Evolutionary conservation across 2,113 vertebrate species (phyloP).

Genomic region (Balaenoptera acutorostrata): DNA sequence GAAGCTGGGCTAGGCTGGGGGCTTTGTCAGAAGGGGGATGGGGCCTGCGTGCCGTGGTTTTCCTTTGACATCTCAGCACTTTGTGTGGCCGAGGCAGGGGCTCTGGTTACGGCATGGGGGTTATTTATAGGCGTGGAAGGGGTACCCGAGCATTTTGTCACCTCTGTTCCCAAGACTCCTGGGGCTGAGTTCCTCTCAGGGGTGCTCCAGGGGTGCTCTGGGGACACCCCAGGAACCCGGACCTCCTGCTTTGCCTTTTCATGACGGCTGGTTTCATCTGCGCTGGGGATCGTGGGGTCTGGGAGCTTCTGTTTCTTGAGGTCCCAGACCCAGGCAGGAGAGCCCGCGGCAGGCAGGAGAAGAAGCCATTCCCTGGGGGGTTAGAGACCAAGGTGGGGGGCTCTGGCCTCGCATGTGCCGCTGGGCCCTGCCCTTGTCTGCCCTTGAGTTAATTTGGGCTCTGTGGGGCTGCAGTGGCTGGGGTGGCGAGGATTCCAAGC

Average conservation of each 20-base stretch:
- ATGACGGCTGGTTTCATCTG: not conserved
- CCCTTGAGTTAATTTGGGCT: slow-evolving; percentile 88
- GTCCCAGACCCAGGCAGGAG: not conserved
- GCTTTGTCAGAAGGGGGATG: not conserved
- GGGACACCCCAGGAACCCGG: not conserved
- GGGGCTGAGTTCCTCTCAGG: not conserved
- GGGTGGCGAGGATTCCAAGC: slow-evolving; percentile 65
- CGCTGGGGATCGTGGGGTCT: not conserved
- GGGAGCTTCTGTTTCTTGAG: not conserved
- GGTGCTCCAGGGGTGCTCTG: not conserved
- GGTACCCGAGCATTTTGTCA: slow-evolving; percentile 23
- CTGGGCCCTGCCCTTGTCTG: slow-evolving; percentile 84
- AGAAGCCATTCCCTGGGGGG: not conserved
- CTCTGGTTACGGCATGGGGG: slow-evolving; percentile 46
- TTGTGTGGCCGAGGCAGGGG: not conserved
- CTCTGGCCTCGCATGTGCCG: not conserved
- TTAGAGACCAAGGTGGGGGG: not conserved
- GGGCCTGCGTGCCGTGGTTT: not conserved
- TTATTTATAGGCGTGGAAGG: slow-evolving; percentile 60
- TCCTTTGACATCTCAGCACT: slow-evolving; percentile 43
- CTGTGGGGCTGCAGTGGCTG: slow-evolving; percentile 62
- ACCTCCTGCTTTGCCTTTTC: not conserved
- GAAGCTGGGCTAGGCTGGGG: not conserved
- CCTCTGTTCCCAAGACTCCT: slow-evolving; percentile 20
- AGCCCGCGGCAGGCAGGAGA: not conserved